Evolutionary conservation across 2,888 invertebrate species (phyloP).

Genomic region (Trichogramma dendrolimi): DNA sequence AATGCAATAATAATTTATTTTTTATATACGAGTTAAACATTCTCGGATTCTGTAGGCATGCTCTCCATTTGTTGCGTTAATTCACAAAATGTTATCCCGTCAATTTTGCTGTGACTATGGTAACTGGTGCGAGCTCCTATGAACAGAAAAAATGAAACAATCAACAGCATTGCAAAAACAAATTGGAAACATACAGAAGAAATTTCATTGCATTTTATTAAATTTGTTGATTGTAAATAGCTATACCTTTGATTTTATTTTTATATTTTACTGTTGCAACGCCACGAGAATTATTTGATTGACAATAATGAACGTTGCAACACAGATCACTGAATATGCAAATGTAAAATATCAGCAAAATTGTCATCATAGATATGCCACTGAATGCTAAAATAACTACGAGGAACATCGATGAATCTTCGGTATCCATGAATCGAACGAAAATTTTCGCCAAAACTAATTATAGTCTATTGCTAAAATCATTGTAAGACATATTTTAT

Average conservation of each 20-base stretch:
- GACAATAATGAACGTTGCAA: conserved; percentile 47
- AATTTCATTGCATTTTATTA: too few relatives aligned
- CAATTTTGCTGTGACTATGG: conserved; percentile 38
- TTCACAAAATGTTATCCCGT: conserved; percentile 61
- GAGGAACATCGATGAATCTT: conserved; percentile 59
- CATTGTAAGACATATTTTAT: too few relatives aligned
- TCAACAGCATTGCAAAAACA: neutral
- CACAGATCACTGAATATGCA: conserved; percentile 64
- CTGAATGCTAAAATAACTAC: conserved; percentile 61
- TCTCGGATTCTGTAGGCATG: conserved; percentile 58
- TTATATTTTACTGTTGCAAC: neutral
- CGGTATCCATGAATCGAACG: conserved; percentile 47
- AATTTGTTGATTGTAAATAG: neutral
- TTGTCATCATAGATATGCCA: conserved; percentile 58
- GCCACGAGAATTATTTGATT: neutral
- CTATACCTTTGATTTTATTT: conserved; percentile 1
- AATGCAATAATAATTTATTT: neutral
- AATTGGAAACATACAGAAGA: too few relatives aligned
- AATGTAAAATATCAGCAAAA: conserved; percentile 64
- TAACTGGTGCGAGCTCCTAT: conserved; percentile 36
- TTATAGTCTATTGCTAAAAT: too few relatives aligned
- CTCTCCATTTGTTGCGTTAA: conserved; percentile 57
- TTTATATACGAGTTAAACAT: neutral
- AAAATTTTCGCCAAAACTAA: too few relatives aligned
- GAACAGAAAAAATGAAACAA: neutral